A percentile compares a stretch with the other conserved stretches of the same genome.
Evolutionary conservation across 2,113 vertebrate genomes (phyloP).

Genomic region (Laterallus jamaicensis): DNA sequence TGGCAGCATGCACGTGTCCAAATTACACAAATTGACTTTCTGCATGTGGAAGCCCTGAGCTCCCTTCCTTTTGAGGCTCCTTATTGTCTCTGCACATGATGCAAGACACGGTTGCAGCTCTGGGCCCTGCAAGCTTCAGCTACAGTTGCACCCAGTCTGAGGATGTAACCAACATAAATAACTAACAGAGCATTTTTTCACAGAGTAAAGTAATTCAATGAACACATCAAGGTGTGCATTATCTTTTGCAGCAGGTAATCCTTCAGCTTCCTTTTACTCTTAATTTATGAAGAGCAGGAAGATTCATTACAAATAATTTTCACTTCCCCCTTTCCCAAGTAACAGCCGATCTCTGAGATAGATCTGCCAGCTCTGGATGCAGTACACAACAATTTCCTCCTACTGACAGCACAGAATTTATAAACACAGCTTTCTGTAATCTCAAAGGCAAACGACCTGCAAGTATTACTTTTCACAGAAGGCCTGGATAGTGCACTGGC

Average conservation of each 20-base stretch:
- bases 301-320: background rate
- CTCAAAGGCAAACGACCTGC: background rate
- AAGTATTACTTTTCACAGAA: background rate
- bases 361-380: background rate
- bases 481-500: background rate
- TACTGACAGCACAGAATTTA: background rate
- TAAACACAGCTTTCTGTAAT: background rate
- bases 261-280: background rate
- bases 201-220: background rate
- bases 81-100: background rate
- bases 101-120: background rate
- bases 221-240: background rate
- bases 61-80: background rate
- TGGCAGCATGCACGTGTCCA: background rate
- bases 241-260: background rate
- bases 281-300: conserved; percentile 3
- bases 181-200: background rate
- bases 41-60: background rate
- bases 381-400: background rate
- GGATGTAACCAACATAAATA: background rate
- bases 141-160: background rate
- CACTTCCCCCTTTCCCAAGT: background rate
- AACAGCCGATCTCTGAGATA: background rate
- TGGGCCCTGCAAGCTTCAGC: background rate
- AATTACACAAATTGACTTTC: background rate